phyloP scores from a whole-genome alignment of 35 echinoderm and acorn worm genomes.

The Stichopus chloronotus region DNA sequence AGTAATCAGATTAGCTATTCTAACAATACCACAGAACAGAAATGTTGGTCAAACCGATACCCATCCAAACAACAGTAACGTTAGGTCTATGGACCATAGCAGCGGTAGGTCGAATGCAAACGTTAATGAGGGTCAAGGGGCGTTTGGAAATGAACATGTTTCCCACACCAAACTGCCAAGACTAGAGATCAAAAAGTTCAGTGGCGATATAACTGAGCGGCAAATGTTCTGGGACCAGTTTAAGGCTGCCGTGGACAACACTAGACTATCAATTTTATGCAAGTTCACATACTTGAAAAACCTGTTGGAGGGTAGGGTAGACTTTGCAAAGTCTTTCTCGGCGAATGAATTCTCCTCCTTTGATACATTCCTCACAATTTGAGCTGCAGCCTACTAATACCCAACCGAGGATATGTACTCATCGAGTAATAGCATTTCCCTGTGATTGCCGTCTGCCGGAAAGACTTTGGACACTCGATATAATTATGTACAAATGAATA shows the following conservation, averaged over 20 bases:
- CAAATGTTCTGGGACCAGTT: slow-evolving; percentile 45
- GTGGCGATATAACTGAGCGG: slow-evolving; percentile 46
- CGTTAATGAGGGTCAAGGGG: neutral
- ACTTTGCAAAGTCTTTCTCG: too few relatives aligned
- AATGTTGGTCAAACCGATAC: neutral
- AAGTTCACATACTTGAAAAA: slow-evolving; percentile 42
- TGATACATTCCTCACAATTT: too few relatives aligned
- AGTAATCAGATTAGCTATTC: neutral
- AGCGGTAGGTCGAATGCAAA: neutral
- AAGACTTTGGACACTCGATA: too few relatives aligned
- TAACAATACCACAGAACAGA: slow-evolving; percentile 1
- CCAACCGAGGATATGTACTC: too few relatives aligned
- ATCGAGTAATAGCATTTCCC: too few relatives aligned
- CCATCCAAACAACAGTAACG: neutral
- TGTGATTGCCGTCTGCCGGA: too few relatives aligned
- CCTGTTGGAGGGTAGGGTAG: slow-evolving; percentile 32
- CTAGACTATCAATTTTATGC: slow-evolving; percentile 2
- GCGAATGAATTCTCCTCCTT: too few relatives aligned
- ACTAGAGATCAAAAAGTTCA: slow-evolving; percentile 46
- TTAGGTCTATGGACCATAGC: neutral
- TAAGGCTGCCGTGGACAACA: neutral
- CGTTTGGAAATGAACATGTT: neutral
- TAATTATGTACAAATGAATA: too few relatives aligned
- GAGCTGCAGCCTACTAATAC: too few relatives aligned
- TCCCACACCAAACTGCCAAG: neutral